A percentile compares a stretch with the other conserved stretches of the same genome.
phyloP scores from a whole-genome alignment of 2,113 vertebrate genomes.

The Sinosuthora webbiana region DNA sequence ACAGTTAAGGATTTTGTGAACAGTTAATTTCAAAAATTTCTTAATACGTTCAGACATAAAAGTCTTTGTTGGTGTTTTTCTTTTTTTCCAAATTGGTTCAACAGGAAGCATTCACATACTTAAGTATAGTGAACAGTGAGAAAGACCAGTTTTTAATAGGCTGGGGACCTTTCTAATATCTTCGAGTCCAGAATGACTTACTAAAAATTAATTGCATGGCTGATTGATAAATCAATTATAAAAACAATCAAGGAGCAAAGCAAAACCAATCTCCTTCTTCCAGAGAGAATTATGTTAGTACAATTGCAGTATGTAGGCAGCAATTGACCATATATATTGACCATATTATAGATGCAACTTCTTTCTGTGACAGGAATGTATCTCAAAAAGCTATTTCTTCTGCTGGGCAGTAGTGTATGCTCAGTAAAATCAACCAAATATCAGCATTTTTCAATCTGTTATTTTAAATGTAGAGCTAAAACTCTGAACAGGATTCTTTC shows the following conservation, averaged over 20 bases:
- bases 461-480: background rate
- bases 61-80: background rate
- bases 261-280: background rate
- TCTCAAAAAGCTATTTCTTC: background rate
- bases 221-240: constrained; percentile 5
- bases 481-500: background rate
- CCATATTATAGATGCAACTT: no score
- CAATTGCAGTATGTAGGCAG: background rate
- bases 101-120: background rate
- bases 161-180: background rate
- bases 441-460: background rate
- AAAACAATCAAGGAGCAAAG: constrained; percentile 11
- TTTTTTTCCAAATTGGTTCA: background rate
- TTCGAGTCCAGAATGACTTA: background rate
- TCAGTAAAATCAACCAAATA: background rate
- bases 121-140: background rate
- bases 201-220: background rate
- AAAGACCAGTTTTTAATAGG: background rate
- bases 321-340: background rate
- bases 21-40: background rate
- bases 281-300: background rate
- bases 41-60: background rate
- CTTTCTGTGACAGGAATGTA: background rate
- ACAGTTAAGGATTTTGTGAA: background rate
- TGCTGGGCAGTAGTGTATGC: background rate